Evolutionary conservation across 2,797 vertebrate species (phyloP).

Genomic region (Monodelphis domestica): DNA sequence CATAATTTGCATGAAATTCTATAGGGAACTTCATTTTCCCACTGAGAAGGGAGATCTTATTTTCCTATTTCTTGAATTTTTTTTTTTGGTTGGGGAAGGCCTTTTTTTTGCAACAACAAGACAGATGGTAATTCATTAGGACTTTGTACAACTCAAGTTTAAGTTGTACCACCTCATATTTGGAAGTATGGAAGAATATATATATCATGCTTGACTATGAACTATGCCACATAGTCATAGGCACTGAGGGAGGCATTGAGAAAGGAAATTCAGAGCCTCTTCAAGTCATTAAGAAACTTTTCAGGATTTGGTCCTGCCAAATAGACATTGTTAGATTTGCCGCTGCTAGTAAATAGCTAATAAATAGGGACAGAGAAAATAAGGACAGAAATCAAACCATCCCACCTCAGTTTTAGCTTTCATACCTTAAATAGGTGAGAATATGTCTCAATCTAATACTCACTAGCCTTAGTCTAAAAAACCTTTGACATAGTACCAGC

Average conservation of each 20-base stretch:
- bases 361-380: neutral
- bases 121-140: neutral
- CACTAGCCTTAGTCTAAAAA: neutral
- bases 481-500: neutral
- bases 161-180: neutral
- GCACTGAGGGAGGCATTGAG: neutral
- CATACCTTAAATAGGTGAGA: neutral
- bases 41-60: neutral
- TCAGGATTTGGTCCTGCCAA: neutral
- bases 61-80: neutral
- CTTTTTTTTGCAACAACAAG: neutral
- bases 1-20: neutral
- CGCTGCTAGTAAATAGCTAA: neutral
- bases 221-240: neutral
- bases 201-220: neutral
- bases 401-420: neutral
- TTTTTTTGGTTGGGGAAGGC: neutral
- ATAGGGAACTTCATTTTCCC: neutral
- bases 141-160: neutral
- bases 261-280: neutral
- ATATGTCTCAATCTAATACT: neutral
- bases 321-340: neutral
- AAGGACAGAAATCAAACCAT: neutral
- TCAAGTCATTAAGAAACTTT: neutral
- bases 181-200: neutral